Evolutionary conservation across 2,113 vertebrate genomes (phyloP).

Genomic region (Leuciscus idus): DNA sequence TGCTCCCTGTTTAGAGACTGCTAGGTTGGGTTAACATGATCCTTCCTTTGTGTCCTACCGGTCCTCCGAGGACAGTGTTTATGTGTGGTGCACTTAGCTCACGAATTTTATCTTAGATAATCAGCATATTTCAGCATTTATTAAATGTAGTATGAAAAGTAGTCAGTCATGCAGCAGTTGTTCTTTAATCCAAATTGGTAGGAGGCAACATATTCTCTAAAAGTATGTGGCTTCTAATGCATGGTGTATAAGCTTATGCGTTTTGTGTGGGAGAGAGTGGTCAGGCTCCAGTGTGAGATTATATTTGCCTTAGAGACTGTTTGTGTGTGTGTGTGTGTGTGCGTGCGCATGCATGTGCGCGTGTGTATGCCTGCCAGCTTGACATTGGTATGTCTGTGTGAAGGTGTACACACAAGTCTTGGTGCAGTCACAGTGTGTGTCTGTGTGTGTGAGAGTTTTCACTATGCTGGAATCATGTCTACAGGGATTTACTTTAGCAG

Average conservation of each 20-base stretch:
- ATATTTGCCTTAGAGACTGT: constrained; percentile 1
- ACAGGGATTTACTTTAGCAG: constrained; percentile 13
- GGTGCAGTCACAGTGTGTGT: neutral
- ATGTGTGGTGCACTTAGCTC: neutral
- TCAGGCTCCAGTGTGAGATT: constrained; percentile 18
- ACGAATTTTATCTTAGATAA: neutral
- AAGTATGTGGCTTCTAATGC: constrained; percentile 11
- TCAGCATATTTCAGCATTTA: constrained; percentile 2
- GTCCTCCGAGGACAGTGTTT: neutral
- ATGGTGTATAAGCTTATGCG: neutral
- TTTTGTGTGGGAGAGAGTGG: neutral
- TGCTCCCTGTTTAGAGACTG: neutral
- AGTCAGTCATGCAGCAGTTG: neutral
- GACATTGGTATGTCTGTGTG: constrained; percentile 12
- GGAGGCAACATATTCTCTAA: neutral
- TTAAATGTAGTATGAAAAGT: neutral
- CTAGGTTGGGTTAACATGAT: neutral
- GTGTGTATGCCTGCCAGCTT: neutral
- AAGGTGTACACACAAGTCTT: neutral
- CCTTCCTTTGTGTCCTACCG: neutral
- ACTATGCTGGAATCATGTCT: constrained; percentile 7
- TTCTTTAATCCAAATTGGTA: constrained; percentile 26
- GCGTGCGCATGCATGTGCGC: too few relatives aligned
- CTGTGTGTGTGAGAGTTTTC: neutral
- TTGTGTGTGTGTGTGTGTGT: too few relatives aligned